Evolutionary conservation across 2,797 vertebrate genomes (phyloP).

Genomic region (Syndactyla subalaris): DNA sequence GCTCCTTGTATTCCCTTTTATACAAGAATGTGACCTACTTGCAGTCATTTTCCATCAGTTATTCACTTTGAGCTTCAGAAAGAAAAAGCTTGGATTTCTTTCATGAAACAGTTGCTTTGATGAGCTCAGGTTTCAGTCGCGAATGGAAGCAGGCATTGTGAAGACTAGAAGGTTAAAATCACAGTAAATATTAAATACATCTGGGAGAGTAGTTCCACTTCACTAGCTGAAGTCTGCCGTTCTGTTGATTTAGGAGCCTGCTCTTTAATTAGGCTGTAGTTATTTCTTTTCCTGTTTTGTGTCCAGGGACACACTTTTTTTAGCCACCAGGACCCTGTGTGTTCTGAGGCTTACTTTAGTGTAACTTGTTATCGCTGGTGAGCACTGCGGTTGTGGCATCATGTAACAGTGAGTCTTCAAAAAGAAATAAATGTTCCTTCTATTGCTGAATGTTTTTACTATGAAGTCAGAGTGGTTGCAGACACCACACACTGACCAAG

Average conservation of each 20-base stretch:
- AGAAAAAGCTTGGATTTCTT: slow-evolving; percentile 15
- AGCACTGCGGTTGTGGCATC: not conserved
- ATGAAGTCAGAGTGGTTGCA: not conserved
- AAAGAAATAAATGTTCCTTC: not conserved
- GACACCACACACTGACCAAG: not conserved
- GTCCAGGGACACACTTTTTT: not conserved
- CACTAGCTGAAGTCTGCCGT: not conserved
- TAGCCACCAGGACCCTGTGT: not conserved
- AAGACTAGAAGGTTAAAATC: not conserved
- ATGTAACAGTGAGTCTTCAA: not conserved
- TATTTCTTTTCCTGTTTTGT: not conserved
- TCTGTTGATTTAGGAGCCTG: not conserved
- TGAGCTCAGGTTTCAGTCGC: slow-evolving; percentile 15
- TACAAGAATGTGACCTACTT: slow-evolving; percentile 62
- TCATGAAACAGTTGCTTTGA: slow-evolving; percentile 7
- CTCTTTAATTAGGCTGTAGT: not conserved
- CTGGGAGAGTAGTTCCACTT: not conserved
- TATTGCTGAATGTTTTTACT: not conserved
- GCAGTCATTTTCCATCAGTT: slow-evolving; percentile 40
- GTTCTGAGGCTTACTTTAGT: not conserved
- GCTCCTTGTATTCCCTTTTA: slow-evolving; percentile 28
- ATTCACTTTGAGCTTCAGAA: slow-evolving; percentile 44
- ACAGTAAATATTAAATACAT: not conserved
- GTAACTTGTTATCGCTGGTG: not conserved
- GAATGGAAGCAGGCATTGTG: not conserved